A percentile compares a stretch with the other conserved stretches of the same genome.
phyloP scores from a whole-genome alignment of 1,140 invertebrate species.

The Neotoxoptera formosana region DNA sequence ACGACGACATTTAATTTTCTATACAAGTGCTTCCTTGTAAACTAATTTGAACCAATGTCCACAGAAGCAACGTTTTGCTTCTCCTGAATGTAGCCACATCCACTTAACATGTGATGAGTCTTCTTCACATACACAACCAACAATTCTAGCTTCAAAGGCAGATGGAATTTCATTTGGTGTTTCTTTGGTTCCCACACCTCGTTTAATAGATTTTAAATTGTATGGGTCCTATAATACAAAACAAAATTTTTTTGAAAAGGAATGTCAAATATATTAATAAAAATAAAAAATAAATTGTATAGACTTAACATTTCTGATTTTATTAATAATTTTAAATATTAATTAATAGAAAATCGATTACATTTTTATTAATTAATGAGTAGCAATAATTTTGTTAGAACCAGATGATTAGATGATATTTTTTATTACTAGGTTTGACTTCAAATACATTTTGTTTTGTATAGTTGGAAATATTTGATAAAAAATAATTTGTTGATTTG shows the following conservation, averaged over 20 bases:
- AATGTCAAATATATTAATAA: no score
- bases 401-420: no score
- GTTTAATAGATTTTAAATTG: slow-evolving; percentile 81
- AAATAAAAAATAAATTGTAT: no score
- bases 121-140: slow-evolving; percentile 97
- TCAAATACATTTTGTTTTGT: no score
- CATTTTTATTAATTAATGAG: no score
- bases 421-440: no score
- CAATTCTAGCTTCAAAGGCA: slow-evolving; percentile 83
- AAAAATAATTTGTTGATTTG: no score
- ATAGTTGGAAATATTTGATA: no score
- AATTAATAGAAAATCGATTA: no score
- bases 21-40: slow-evolving; percentile 59
- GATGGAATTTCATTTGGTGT: slow-evolving; percentile 90
- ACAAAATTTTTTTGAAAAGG: background rate
- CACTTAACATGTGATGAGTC: slow-evolving; percentile 87
- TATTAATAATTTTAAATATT: no score
- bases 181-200: slow-evolving; percentile 80
- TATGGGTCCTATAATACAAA: slow-evolving; percentile 76
- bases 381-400: no score
- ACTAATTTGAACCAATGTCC: slow-evolving; percentile 94
- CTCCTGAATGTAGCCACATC: slow-evolving; percentile 92
- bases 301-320: background rate
- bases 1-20: slow-evolving; percentile 32
- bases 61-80: slow-evolving; percentile 90